A percentile compares a stretch with the other conserved stretches of the same genome.
Evolutionary conservation across 2,888 invertebrate species (phyloP).

Genomic region (Crioceris asparagi): DNA sequence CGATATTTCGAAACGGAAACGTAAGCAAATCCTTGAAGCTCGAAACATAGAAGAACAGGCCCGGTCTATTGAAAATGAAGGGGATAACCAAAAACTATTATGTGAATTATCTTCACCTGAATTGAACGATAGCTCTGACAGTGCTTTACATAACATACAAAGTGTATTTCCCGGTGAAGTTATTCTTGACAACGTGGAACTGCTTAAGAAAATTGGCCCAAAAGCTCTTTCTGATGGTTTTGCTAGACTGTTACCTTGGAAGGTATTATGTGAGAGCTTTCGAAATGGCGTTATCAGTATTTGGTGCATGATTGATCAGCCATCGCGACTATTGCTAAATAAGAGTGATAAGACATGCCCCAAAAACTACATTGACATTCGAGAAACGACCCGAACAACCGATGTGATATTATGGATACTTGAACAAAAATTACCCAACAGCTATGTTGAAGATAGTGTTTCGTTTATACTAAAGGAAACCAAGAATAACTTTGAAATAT

Average conservation of each 20-base stretch:
- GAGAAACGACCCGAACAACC: conserved; percentile 6
- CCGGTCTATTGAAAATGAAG: not conserved
- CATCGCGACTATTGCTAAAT: conserved; percentile 21
- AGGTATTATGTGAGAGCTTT: conserved; percentile 22
- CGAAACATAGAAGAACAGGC: not conserved
- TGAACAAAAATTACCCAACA: conserved; percentile 22
- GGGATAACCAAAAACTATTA: no score
- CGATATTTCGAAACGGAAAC: not conserved
- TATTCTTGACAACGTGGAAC: conserved; percentile 18
- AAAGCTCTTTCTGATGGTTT: conserved; percentile 19
- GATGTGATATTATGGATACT: conserved; percentile 30
- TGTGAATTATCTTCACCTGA: no score
- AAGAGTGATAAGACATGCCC: conserved; percentile 17
- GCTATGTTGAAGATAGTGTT: conserved; percentile 22
- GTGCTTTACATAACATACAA: conserved; percentile 1
- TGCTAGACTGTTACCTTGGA: conserved; percentile 27
- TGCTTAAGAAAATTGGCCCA: conserved; percentile 20
- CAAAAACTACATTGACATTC: conserved; percentile 25
- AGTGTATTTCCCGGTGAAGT: conserved; percentile 23
- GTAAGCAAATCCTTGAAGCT: not conserved
- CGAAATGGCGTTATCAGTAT: conserved; percentile 21
- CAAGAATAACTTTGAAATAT: conserved; percentile 28
- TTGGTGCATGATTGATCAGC: conserved; percentile 22
- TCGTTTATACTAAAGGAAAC: conserved; percentile 29
- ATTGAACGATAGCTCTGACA: not conserved